phyloP scores from a whole-genome alignment of 2,797 vertebrate genomes.

The Luscinia luscinia region DNA sequence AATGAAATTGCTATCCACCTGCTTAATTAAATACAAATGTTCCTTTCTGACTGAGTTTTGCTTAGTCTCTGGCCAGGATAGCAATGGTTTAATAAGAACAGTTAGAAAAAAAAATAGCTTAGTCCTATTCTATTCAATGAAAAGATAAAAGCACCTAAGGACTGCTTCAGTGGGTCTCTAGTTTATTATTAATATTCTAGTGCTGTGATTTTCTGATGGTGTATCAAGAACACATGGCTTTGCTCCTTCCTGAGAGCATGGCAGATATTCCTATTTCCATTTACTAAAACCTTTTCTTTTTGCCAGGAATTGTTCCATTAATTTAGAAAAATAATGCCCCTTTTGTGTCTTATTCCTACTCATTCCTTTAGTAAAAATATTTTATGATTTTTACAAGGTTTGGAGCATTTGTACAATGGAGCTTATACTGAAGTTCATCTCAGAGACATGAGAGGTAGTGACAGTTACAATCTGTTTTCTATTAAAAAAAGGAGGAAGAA shows the following conservation, averaged over 20 bases:
- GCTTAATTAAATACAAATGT: not conserved
- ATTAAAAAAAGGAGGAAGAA: not conserved
- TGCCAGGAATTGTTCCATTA: not conserved
- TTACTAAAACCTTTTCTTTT: not conserved
- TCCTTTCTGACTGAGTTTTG: not conserved
- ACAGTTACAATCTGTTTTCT: not conserved
- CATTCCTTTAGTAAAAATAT: not conserved
- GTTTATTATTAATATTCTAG: not conserved
- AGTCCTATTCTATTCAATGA: not conserved
- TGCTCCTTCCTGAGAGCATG: not conserved
- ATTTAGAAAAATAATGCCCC: not conserved
- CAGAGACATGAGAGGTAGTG: not conserved
- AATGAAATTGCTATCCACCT: not conserved
- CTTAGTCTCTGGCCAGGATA: not conserved
- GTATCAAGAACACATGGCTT: not conserved
- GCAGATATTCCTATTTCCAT: not conserved
- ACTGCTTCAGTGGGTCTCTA: not conserved
- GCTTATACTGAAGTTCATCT: not conserved
- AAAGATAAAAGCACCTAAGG: not conserved
- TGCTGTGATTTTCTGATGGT: not conserved
- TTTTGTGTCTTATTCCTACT: not conserved
- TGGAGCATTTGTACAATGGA: not conserved
- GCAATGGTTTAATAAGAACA: not conserved
- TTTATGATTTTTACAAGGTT: not conserved
- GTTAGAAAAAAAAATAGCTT: not conserved